Evolutionary conservation across 2,888 invertebrate genomes (phyloP).

Genomic region (Poecilus cupreus): DNA sequence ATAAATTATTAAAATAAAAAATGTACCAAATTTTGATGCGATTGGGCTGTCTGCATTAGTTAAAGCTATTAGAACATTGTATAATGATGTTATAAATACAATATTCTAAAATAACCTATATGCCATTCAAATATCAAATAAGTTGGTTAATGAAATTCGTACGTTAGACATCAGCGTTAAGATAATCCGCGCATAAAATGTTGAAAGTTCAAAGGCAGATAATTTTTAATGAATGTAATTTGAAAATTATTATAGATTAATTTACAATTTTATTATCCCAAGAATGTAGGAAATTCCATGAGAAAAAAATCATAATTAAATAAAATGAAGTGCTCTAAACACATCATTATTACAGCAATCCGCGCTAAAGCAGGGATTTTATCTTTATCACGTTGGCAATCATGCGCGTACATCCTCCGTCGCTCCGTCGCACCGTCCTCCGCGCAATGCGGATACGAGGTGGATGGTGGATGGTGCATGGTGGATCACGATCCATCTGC

Average conservation of each 20-base stretch:
- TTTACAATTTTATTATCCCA: neutral
- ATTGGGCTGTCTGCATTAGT: too few species aligned
- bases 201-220: neutral
- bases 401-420: conserved; percentile 49
- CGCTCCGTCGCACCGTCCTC: too few species aligned
- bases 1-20: too few species aligned
- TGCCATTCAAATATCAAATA: too few species aligned
- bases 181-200: neutral
- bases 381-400: conserved; percentile 45
- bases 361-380: conserved; percentile 35
- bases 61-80: too few species aligned
- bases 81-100: too few species aligned
- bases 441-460: conserved; percentile 49
- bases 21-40: too few species aligned
- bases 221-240: neutral
- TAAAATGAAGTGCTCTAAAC: conserved; percentile 34
- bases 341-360: conserved; percentile 31
- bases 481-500: conserved; percentile 52
- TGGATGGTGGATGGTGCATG: too few species aligned
- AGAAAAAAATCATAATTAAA: conserved; percentile 29
- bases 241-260: conserved; percentile 1
- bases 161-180: too few species aligned
- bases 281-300: conserved; percentile 7
- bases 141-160: too few species aligned
- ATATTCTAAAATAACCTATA: too few species aligned